Base-by-base conservation (phyloP, 2,797 vertebrate species). In the Sebastolobus altivelis region DNA sequence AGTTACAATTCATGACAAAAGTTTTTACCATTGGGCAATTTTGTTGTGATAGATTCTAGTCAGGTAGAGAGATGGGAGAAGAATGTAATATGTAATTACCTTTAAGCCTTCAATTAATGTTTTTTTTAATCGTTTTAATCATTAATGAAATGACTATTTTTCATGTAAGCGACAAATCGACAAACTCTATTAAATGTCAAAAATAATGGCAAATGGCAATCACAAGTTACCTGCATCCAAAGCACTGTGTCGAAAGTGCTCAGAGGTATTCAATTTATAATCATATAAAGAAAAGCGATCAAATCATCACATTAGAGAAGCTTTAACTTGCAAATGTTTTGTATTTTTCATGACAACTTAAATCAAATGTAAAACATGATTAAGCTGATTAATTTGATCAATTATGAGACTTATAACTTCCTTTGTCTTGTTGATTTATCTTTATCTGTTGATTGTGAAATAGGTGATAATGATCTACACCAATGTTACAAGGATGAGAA, bases 401-500 rank as follows among this genome's bases (percentile, higher is more conserved):
- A 18, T 37, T 37, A 61, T 35, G 33, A 35, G 18, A 61, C 33
- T 13, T 37, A 61, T 61, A 37, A 20, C 22, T 56, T 56, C 18
- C 16, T 60, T 61, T n/a, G 5, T n/a, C 33, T 12, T 37, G 18
- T 4, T 35, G 31, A 61, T 31, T 20, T 33, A 33, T 35, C 59
- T 37, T 20, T 33, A 20, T 35, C 59, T 37, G 59, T 11, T 62
- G 33, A 62, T 27, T 62, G 33, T 62, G 31, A 62, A 37, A 35
- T 62, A 62, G 60, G 31, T 37, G 20, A 62, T 35, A 62, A 62
- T 62, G 49, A n/a, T 52, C 20, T 52, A 52, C 49, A 14, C 10
- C 1, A 95, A 92, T 61, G 31, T 75, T 1, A 93, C 92, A 22
- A 54, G 22, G 8, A 75, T 90, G 54, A 82, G 49, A 11, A 84